Conservation (phyloP, 2,888 invertebrate genomes). For the Leptogaster cylindrica region DNA sequence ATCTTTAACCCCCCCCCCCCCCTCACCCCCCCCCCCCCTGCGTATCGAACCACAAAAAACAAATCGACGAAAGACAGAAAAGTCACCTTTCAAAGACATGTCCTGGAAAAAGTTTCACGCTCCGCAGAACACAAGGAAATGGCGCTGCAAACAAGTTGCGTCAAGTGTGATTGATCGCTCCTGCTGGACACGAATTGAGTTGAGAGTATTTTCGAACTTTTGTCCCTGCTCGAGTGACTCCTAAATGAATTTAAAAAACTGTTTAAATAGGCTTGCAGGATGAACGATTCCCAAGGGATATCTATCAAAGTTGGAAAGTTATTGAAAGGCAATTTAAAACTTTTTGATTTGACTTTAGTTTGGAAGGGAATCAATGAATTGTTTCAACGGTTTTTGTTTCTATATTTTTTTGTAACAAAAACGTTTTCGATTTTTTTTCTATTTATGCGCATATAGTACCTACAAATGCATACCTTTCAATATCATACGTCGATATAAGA, state of each 20-base stretch:
- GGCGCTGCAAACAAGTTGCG: slow-evolving; percentile 31
- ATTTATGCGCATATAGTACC: too few relatives aligned
- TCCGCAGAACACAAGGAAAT: slow-evolving; percentile 13
- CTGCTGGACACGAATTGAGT: slow-evolving; percentile 22
- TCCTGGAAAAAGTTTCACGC: neutral
- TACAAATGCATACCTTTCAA: too few relatives aligned
- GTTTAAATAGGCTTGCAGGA: slow-evolving; percentile 6
- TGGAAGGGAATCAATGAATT: too few relatives aligned
- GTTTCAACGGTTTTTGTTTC: too few relatives aligned
- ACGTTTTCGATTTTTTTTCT: too few relatives aligned
- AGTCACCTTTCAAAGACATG: slow-evolving; percentile 8
- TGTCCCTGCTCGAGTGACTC: neutral
- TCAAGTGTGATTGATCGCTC: slow-evolving; percentile 33
- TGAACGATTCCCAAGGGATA: neutral
- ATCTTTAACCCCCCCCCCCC: slow-evolving; percentile 3
- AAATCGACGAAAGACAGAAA: slow-evolving; percentile 20
- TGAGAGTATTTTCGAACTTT: slow-evolving; percentile 14
- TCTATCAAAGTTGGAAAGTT: too few relatives aligned
- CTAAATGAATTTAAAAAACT: neutral
- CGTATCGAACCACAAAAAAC: neutral
- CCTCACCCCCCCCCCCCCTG: neutral
- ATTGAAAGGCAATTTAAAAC: too few relatives aligned
- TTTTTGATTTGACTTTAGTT: too few relatives aligned
- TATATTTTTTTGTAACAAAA: too few relatives aligned
- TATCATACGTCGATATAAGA: too few relatives aligned